Base-by-base conservation (phyloP, 2,113 vertebrate species). In the Eidolon helvum region DNA sequence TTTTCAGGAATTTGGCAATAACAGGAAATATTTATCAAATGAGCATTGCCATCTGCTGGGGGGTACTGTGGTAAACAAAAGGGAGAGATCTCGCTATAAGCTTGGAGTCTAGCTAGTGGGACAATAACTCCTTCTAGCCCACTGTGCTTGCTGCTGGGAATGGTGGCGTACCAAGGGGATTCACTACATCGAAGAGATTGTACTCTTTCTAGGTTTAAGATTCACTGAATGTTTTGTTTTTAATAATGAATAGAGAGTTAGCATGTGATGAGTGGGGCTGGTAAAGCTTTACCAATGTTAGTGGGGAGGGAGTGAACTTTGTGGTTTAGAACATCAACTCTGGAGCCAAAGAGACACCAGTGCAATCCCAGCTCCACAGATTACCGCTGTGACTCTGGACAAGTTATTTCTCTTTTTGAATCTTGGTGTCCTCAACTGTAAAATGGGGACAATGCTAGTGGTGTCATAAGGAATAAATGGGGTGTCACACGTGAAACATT, bases 1-100 rank as follows among this genome's bases (percentile, higher is more conserved):
- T 78, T 69, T 92, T 35, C 43, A 65, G 83, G 83, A 97, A 89
- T 93, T 94, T 11, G 7, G 33, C n/a, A 59, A 19, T 35, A 68
- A 57, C 11, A 35, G 83, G 66, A 91, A 72, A 30, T 77, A 72
- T 40, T 93, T 91, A 92, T 30, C 48, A 77, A 80, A 66, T 10
- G 48, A 85, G 11, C 38, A 38, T n/a, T 90, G 74, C 43, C 75
- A 75, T 75, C 33, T 28, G 57, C 45, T 33, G 28, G 50, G 26
- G 50, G 16, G 53, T 48, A 78, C 40, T 75, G 21, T 30, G 75
- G n/a, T 28, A 65, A 91, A 40, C 2, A 30, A 71, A 15, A 65
- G 11, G 22, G 59, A 0, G 33, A 87, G 82, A 26, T 43, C 10
- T 10, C 2, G 0, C 11, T 16, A 5, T 50, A 68, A 68, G 33